These are phyloP conservation scores for Macroglossus sobrinus DNA, from an alignment of 2,113 vertebrate species.

Conservation along the genomic window DNA sequence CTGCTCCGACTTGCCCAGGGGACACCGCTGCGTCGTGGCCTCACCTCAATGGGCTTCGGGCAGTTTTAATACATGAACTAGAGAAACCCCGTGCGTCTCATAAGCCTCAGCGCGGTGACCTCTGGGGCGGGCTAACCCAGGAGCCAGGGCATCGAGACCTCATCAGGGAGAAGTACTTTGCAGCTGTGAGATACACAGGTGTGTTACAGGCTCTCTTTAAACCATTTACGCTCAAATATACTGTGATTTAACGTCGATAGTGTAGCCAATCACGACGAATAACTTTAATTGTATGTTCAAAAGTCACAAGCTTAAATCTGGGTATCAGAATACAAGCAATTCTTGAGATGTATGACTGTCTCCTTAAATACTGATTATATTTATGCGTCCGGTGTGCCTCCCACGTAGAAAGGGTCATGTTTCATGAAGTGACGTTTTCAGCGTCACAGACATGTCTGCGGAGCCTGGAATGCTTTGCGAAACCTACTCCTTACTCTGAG, in stretches of 20 bases:
- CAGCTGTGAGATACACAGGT: constrained; percentile 32
- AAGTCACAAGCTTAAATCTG: constrained; percentile 67
- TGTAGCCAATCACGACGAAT: constrained; percentile 51
- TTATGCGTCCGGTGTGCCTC: background rate
- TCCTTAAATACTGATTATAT: constrained; percentile 67
- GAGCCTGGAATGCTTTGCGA: background rate
- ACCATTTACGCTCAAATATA: constrained; percentile 44
- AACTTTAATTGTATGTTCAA: constrained; percentile 64
- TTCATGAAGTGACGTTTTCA: background rate
- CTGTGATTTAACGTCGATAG: constrained; percentile 53
- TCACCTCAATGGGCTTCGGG: background rate
- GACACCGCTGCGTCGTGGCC: fast-evolving
- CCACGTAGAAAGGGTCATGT: background rate
- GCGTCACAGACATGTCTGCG: background rate
- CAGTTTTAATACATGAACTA: background rate
- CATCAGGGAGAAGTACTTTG: constrained; percentile 8
- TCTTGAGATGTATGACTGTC: constrained; percentile 62
- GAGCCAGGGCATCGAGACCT: background rate
- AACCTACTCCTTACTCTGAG: background rate
- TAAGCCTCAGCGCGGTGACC: constrained; percentile 26
- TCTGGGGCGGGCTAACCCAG: background rate
- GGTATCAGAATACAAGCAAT: constrained; percentile 58
- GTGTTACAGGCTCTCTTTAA: constrained; percentile 53
- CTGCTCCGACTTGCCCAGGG: fast-evolving
- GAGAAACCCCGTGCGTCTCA: background rate